These are phyloP conservation scores for Drosophila rufa DNA, from an alignment of 1,140 invertebrate genomes.

Conservation along the genomic window DNA sequence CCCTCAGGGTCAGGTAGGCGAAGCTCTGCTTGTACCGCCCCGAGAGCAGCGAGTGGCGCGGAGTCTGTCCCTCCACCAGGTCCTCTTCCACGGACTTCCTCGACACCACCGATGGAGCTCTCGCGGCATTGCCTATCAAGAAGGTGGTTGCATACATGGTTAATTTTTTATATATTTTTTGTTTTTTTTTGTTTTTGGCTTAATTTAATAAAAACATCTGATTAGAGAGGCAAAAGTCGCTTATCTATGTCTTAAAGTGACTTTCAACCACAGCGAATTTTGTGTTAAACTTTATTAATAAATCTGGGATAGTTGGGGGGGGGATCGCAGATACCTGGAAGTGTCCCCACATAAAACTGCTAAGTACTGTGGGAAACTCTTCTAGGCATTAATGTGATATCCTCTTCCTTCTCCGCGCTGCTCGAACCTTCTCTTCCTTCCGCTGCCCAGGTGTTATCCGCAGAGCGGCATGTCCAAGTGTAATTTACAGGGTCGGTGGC, in stretches of 20 bases:
- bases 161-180: neutral
- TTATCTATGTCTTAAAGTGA: neutral
- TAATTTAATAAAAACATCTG: neutral
- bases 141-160: neutral
- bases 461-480: conserved; percentile 55
- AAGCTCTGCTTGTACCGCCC: conserved; percentile 70
- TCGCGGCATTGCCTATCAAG: neutral
- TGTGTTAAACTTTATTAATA: neutral
- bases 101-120: neutral
- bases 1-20: conserved; percentile 54
- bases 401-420: conserved; percentile 2
- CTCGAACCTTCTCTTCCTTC: conserved; percentile 43
- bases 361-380: conserved; percentile 67
- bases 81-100: neutral
- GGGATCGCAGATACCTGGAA: neutral
- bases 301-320: neutral
- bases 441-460: conserved; percentile 66
- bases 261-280: neutral
- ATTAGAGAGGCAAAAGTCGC: neutral
- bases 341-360: conserved; percentile 7
- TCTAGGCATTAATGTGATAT: conserved; percentile 10
- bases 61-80: conserved; percentile 30
- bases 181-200: neutral
- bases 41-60: conserved; percentile 63
- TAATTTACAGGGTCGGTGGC: conserved; percentile 58